Conservation (phyloP, 2,113 vertebrate species). For the Isurus oxyrinchus region DNA sequence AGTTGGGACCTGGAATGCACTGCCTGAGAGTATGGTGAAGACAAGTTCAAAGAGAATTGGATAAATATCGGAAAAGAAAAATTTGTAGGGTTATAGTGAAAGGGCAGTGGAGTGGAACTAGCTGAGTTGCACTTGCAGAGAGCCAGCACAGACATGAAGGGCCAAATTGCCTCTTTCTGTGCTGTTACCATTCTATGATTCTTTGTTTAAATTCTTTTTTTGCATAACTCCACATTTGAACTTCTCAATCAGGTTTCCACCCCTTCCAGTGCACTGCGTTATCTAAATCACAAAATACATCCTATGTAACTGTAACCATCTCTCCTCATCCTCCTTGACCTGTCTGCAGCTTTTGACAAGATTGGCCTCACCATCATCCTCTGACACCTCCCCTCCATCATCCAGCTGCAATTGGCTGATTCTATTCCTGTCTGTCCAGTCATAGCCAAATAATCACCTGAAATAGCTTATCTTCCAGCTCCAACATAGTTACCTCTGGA, state of each 20-base stretch:
- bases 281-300: not conserved
- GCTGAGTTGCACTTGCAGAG: not conserved
- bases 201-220: too few relatives aligned
- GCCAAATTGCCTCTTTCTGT: not conserved
- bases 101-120: not conserved
- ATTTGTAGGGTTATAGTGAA: too few relatives aligned
- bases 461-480: not conserved
- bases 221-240: too few relatives aligned
- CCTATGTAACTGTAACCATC: not conserved
- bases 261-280: not conserved
- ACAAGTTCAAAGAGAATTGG: too few relatives aligned
- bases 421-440: not conserved
- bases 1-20: too few relatives aligned
- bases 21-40: too few relatives aligned
- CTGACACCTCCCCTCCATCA: not conserved
- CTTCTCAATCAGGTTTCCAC: not conserved
- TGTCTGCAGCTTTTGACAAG: not conserved
- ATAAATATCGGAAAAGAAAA: too few relatives aligned
- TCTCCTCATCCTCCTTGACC: not conserved
- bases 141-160: not conserved
- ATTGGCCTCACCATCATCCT: too few relatives aligned
- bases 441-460: not conserved
- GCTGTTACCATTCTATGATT: not conserved
- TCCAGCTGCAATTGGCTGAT: not conserved
- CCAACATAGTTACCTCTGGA: not conserved